phyloP scores from a whole-genome alignment of 2,888 invertebrate genomes.

The Hyposoter dolosus region DNA sequence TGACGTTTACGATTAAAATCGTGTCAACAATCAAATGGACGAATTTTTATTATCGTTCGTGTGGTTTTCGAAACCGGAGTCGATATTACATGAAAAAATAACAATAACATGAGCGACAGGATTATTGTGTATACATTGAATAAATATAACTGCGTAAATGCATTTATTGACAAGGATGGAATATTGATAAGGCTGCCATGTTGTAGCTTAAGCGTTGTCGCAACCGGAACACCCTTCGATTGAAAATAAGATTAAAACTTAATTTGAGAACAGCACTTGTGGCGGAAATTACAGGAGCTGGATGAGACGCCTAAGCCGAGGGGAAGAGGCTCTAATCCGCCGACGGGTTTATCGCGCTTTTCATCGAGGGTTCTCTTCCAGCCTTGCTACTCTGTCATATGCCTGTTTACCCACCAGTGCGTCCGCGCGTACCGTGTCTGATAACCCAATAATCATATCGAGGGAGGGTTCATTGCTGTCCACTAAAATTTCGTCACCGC shows the following conservation, averaged over 20 bases:
- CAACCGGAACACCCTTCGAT: constrained; percentile 52
- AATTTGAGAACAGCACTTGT: constrained; percentile 73
- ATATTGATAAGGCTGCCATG: constrained; percentile 25
- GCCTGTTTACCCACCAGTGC: constrained; percentile 34
- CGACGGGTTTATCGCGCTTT: constrained; percentile 46
- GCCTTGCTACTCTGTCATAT: constrained; percentile 17
- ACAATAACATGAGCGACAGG: neutral
- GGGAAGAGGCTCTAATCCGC: constrained; percentile 50
- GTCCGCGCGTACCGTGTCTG: constrained; percentile 62
- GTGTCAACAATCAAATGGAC: neutral
- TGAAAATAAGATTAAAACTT: constrained; percentile 75
- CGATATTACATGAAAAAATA: neutral
- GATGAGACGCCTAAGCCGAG: constrained; percentile 58
- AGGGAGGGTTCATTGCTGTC: constrained; percentile 69
- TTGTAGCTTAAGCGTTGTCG: constrained; percentile 9
- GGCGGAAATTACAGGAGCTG: constrained; percentile 73
- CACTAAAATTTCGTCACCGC: constrained; percentile 68
- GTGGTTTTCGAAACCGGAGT: neutral
- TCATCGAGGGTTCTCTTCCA: constrained; percentile 37
- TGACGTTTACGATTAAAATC: neutral
- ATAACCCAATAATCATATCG: constrained; percentile 74
- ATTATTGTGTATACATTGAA: neutral
- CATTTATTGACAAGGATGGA: constrained; percentile 22
- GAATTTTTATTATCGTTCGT: neutral
- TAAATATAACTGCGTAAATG: constrained; percentile 5